Base-by-base conservation (phyloP, 1,140 invertebrate genomes). In the Cyphomyrmex costatus region DNA sequence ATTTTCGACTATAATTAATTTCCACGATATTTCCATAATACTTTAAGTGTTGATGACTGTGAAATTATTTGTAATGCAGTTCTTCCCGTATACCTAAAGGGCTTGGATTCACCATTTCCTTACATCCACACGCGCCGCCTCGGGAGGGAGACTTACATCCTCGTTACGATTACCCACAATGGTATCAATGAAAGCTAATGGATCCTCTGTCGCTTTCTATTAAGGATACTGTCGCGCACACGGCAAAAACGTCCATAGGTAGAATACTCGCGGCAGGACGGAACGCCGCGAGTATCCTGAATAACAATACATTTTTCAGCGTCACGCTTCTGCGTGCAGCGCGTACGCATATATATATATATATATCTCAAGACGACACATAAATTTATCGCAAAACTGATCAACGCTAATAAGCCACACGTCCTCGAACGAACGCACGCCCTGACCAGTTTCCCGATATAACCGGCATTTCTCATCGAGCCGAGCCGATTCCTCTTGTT, bases 331-430 rank as follows among this genome's bases (percentile, higher is more conserved):
- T 33, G 71, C 65, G 42, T 74, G 58, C 53, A 42, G 66, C 68
- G 70, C 36, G 65, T 21, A 46, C n/a, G 12, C 21, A 14, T 21
- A 12, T n/a, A n/a, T 30, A 61, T 16, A 30, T 7, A 61, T 77
- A 90, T 84, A 80, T 63, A 87, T 86, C 84, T 77, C 7, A 60
- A 30, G 21, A 33, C 56, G 77, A 80, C 85, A 85, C 82, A 88
- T 88, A 90, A 90, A 90, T 90, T 90, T 88, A 88, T 90, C 89
- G 82, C 74, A 42, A 58, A 56, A 77, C 88, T 83, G 88, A 90
- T 90, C 89, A 86, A 78, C 86, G 82, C 83, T 90, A 90, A 90
- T 90, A 90, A 90, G 83, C 86, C 88, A 90, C 88, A 86, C 89
- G 88, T 36, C 65, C 65, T 79, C 74, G 33, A 36, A 56, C 24